A percentile compares a stretch with the other conserved stretches of the same genome.
Conservation (phyloP, 2,888 invertebrate species). For the Xylota sylvarum region DNA sequence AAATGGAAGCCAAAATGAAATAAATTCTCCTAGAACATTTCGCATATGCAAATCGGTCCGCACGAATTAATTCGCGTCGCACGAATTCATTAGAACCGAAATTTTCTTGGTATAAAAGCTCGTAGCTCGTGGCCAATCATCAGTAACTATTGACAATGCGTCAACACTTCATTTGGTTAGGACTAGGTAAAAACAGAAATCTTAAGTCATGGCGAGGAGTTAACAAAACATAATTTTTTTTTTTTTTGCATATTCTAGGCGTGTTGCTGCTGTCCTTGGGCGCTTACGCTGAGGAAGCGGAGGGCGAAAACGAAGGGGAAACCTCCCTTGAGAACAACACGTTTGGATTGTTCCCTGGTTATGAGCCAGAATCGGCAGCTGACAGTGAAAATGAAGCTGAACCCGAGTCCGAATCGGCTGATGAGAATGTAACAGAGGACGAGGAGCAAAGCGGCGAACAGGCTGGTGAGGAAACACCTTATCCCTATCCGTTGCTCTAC, state of each 20-base stretch:
- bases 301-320: not conserved
- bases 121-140: conserved; percentile 16
- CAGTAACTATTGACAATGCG: conserved; percentile 55
- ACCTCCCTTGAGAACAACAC: not conserved
- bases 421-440: not conserved
- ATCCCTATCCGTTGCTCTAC: conserved; percentile 12
- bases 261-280: conserved; percentile 42
- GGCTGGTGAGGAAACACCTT: not conserved
- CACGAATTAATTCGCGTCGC: conserved; percentile 19
- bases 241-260: conserved; percentile 34
- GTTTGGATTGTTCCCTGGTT: not conserved
- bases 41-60: conserved; percentile 45
- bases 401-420: conserved; percentile 9
- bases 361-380: not conserved
- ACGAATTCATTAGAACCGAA: conserved; percentile 33
- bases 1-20: not conserved
- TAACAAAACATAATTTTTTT: not conserved
- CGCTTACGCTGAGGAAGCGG: conserved; percentile 18
- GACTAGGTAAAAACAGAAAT: conserved; percentile 31
- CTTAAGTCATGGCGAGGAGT: not conserved
- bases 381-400: not conserved
- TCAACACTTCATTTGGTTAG: conserved; percentile 59
- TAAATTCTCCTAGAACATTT: conserved; percentile 6
- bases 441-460: not conserved
- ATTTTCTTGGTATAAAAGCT: conserved; percentile 52